Percentiles rank a stretch among this genome's conserved stretches.
These are phyloP conservation scores for Helleia helle DNA, from an alignment of 2,888 invertebrate species.

Conservation along the genomic window DNA sequence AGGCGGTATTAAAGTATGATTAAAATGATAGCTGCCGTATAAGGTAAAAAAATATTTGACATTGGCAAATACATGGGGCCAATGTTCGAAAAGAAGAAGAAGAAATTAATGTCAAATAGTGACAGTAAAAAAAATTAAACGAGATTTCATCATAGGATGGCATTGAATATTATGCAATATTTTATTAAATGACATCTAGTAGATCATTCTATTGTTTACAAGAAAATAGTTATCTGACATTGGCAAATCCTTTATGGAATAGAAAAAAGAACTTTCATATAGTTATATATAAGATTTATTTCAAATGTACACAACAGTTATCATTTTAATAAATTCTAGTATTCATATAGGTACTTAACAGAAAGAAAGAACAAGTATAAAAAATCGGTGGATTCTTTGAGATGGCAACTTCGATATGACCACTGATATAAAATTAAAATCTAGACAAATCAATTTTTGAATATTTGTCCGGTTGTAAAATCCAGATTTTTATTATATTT, in stretches of 20 bases:
- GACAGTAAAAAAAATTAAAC: too few relatives aligned
- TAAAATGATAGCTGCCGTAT: slow-evolving; percentile 1
- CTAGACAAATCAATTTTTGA: neutral
- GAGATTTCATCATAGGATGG: too few relatives aligned
- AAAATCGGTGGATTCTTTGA: slow-evolving; percentile 2
- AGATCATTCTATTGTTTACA: too few relatives aligned
- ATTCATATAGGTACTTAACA: neutral
- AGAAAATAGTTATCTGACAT: too few relatives aligned
- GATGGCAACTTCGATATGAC: neutral
- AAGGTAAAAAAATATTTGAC: too few relatives aligned
- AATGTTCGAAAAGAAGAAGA: too few relatives aligned
- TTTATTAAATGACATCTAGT: too few relatives aligned
- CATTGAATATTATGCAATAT: too few relatives aligned
- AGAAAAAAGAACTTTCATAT: too few relatives aligned
- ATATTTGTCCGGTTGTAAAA: neutral
- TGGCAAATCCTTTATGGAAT: too few relatives aligned
- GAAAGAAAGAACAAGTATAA: neutral
- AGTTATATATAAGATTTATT: neutral
- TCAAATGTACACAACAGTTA: neutral
- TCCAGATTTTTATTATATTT: neutral
- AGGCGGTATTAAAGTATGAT: neutral
- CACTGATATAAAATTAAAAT: neutral
- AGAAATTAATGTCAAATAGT: too few relatives aligned
- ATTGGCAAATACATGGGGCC: too few relatives aligned
- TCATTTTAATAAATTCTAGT: neutral